phyloP scores from a whole-genome alignment of 2,113 vertebrate species.

The Terrapene triunguis region DNA sequence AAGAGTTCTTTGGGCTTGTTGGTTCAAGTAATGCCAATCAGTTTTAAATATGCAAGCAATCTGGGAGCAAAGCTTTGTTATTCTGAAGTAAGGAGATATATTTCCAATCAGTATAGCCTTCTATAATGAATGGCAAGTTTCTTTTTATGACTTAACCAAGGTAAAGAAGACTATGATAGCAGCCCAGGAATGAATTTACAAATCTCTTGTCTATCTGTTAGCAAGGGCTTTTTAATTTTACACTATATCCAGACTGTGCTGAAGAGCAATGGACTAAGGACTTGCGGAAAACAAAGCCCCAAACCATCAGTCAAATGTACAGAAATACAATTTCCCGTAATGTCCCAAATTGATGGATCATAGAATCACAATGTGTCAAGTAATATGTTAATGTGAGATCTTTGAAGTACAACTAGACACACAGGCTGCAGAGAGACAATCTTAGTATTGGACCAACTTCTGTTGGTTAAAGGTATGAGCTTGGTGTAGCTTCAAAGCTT shows the following conservation, averaged over 20 bases:
- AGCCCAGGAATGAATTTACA: constrained; percentile 75
- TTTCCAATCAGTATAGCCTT: constrained; percentile 71
- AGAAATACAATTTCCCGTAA: background rate
- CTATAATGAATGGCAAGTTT: constrained; percentile 77
- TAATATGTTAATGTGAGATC: background rate
- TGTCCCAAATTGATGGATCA: background rate
- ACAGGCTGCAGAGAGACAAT: no score
- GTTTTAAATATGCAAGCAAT: constrained; percentile 51
- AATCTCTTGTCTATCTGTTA: constrained; percentile 74
- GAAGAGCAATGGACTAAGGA: constrained; percentile 71
- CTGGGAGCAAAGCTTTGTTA: constrained; percentile 66
- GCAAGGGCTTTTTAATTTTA: constrained; percentile 73
- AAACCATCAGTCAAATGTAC: background rate
- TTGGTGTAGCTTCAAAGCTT: background rate
- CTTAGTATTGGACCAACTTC: background rate
- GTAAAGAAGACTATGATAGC: constrained; percentile 75
- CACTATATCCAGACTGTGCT: constrained; percentile 67
- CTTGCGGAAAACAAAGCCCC: constrained; percentile 48
- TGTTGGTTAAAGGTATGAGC: background rate
- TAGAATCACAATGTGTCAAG: background rate
- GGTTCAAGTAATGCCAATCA: constrained; percentile 54
- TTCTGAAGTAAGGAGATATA: constrained; percentile 71
- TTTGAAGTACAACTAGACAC: background rate
- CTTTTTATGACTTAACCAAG: constrained; percentile 77
- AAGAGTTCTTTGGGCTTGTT: constrained; percentile 36